These are phyloP conservation scores for Bucco capensis DNA, from an alignment of 2,113 vertebrate species.

Conservation along the genomic window DNA sequence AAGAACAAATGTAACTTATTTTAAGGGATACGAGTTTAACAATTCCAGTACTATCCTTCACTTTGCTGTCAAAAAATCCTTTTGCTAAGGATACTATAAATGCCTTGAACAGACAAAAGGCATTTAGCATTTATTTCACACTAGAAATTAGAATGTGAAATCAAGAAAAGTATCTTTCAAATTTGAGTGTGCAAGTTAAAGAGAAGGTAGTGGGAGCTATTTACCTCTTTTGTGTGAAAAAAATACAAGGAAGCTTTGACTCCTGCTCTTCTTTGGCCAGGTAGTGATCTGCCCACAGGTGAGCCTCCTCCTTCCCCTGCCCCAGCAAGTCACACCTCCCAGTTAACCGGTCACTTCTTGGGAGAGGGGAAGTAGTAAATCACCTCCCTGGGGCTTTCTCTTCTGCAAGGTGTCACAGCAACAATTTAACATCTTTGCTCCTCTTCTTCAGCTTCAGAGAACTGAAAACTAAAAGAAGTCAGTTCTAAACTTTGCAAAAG, in stretches of 20 bases:
- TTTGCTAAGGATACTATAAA: slow-evolving; percentile 11
- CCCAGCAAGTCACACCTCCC: not conserved
- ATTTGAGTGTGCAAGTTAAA: not conserved
- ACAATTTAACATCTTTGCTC: rapidly evolving
- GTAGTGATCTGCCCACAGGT: not conserved
- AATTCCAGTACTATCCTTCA: slow-evolving; percentile 39
- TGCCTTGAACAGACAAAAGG: slow-evolving; percentile 10
- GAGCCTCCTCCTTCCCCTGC: not conserved
- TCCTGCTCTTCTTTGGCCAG: not conserved
- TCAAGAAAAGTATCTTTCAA: slow-evolving; percentile 11
- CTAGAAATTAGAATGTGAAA: slow-evolving; percentile 47
- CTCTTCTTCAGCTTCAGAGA: not conserved
- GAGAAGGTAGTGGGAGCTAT: not conserved
- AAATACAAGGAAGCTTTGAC: not conserved
- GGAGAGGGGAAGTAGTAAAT: not conserved
- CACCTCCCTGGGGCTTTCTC: not conserved
- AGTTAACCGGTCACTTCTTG: not conserved
- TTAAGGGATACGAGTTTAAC: slow-evolving; percentile 36
- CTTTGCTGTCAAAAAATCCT: slow-evolving; percentile 4
- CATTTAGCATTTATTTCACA: slow-evolving; percentile 41
- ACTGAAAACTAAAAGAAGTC: not conserved
- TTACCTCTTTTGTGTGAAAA: not conserved
- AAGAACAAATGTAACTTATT: slow-evolving; percentile 58
- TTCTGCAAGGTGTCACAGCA: not conserved
- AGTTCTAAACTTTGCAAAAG: not conserved